phyloP scores from a whole-genome alignment of 2,113 vertebrate genomes.

The Cyprinodon tularosa region DNA sequence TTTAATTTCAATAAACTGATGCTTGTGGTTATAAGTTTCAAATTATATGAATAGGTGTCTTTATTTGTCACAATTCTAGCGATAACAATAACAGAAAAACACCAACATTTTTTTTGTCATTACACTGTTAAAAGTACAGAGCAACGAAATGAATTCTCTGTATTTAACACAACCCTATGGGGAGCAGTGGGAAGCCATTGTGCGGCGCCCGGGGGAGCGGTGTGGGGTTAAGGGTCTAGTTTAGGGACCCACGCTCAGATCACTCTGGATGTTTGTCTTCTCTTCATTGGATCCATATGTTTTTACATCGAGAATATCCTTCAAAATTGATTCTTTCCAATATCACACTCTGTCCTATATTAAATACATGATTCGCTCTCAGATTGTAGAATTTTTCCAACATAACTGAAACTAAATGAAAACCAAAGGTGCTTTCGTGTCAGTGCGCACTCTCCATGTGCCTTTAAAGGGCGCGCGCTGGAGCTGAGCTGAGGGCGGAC shows the following conservation, averaged over 20 bases:
- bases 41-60: background rate
- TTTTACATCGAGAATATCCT: background rate
- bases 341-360: background rate
- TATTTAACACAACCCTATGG: no score
- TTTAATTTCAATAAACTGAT: background rate
- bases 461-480: slow-evolving; percentile 77
- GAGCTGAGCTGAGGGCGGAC: slow-evolving; percentile 64
- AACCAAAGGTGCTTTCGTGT: background rate
- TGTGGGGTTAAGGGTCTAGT: no score
- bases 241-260: no score
- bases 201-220: no score
- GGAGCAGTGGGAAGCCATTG: no score
- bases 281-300: background rate
- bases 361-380: no score
- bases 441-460: slow-evolving; percentile 30
- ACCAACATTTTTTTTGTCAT: background rate
- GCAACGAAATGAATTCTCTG: no score
- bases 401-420: background rate
- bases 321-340: background rate
- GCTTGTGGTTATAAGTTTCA: background rate
- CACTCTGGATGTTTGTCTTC: background rate
- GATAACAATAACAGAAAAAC: background rate
- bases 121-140: no score
- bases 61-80: background rate
- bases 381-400: background rate